Evolutionary conservation across 2,797 vertebrate species (phyloP).

Genomic region (Acropternis orthonyx): DNA sequence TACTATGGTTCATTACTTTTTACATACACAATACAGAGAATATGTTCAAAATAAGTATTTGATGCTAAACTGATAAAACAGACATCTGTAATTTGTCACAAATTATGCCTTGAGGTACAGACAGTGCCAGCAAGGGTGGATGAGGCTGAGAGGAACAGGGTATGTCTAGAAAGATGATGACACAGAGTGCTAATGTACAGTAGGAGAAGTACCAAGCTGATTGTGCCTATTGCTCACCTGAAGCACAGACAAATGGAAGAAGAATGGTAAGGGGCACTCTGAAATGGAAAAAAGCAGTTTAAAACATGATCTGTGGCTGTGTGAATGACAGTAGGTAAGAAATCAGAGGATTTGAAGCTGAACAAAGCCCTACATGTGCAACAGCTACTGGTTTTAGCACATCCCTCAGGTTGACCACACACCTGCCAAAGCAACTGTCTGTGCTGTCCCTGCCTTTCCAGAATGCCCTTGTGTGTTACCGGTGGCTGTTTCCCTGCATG

Average conservation of each 20-base stretch:
- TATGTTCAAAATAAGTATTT: constrained; percentile 5
- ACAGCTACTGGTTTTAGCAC: neutral
- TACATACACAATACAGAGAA: neutral
- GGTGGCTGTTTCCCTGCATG: neutral
- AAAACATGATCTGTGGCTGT: neutral
- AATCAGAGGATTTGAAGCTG: neutral
- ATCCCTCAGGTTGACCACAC: neutral
- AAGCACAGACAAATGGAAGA: neutral
- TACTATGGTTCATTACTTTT: neutral
- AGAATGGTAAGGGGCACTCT: neutral
- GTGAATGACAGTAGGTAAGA: neutral
- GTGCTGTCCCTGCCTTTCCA: neutral
- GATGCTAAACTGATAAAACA: constrained; percentile 17
- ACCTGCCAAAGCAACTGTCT: neutral
- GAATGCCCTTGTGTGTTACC: neutral
- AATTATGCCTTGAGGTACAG: neutral
- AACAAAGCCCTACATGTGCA: neutral
- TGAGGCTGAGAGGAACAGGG: neutral
- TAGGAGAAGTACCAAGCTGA: neutral
- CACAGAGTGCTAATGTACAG: neutral
- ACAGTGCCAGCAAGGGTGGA: neutral
- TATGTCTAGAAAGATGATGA: neutral
- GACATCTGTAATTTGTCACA: neutral
- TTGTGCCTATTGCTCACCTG: neutral
- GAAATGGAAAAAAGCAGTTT: neutral